These are phyloP conservation scores for Emmelina monodactyla DNA, from an alignment of 2,888 invertebrate species.

Conservation along the genomic window DNA sequence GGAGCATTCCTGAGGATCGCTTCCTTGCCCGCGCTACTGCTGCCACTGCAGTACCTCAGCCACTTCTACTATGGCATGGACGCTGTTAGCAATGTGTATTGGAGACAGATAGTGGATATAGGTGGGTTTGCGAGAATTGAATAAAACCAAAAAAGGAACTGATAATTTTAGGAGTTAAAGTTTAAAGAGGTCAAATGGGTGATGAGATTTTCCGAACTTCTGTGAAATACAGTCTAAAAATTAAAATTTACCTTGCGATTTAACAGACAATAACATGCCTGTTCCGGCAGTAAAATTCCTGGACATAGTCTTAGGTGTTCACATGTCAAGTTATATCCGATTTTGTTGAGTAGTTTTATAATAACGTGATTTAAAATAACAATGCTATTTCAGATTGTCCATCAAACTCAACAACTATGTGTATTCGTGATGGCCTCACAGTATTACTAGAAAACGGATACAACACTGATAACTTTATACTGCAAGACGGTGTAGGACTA, in stretches of 20 bases:
- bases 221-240: no score
- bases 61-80: constrained; percentile 63
- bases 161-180: no score
- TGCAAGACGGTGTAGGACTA: constrained; percentile 38
- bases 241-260: no score
- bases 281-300: no score
- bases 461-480: constrained; percentile 28
- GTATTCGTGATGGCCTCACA: constrained; percentile 34
- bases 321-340: no score
- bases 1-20: constrained; percentile 53
- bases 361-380: no score
- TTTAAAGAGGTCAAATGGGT: no score
- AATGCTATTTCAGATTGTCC: constrained; percentile 56
- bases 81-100: constrained; percentile 58
- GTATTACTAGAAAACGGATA: constrained; percentile 45
- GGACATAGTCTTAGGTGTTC: no score
- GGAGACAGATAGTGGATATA: constrained; percentile 51
- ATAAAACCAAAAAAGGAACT: no score
- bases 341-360: no score
- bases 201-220: no score
- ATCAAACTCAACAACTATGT: constrained; percentile 28
- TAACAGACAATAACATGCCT: no score
- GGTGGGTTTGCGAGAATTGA: constrained; percentile 34
- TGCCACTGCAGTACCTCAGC: constrained; percentile 51
- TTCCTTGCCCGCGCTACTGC: constrained; percentile 42